Evolutionary conservation across 2,888 invertebrate genomes (phyloP).

Genomic region (Agonopterix alstromeriana): DNA sequence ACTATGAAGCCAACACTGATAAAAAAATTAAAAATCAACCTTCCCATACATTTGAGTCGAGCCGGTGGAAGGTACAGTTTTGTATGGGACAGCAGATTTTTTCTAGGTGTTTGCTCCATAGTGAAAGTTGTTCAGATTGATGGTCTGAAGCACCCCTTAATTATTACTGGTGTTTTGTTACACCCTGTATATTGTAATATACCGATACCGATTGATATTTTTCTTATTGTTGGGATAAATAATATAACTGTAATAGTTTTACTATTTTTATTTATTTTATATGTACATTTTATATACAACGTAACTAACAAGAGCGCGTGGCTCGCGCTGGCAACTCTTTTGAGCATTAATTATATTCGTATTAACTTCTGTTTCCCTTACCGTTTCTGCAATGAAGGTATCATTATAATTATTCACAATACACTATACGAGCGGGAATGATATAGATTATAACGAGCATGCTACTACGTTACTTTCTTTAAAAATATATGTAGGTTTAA

Average conservation of each 20-base stretch:
- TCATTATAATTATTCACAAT: conserved; percentile 56
- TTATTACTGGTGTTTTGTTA: no score
- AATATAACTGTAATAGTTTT: conserved; percentile 24
- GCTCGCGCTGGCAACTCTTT: conserved; percentile 44
- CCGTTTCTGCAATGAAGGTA: conserved; percentile 43
- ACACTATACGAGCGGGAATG: conserved; percentile 58
- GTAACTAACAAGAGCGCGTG: conserved; percentile 50
- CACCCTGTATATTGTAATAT: no score
- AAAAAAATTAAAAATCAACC: no score
- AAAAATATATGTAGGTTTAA: no score
- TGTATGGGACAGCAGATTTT: no score
- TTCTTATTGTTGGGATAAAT: neutral
- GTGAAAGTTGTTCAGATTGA: no score
- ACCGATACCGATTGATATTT: no score
- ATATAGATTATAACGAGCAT: conserved; percentile 47
- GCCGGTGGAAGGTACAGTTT: no score
- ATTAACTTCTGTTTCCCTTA: conserved; percentile 25
- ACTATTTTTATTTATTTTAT: conserved; percentile 68
- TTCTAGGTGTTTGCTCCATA: no score
- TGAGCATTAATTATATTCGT: conserved; percentile 49
- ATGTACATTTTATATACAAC: conserved; percentile 74
- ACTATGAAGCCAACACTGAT: no score
- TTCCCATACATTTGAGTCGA: no score
- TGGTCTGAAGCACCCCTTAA: no score
- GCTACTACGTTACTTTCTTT: conserved; percentile 36